Percentiles rank a stretch among this genome's conserved stretches.
These are phyloP conservation scores for Synergus itoensis DNA, from an alignment of 2,888 invertebrate species.

Conservation along the genomic window DNA sequence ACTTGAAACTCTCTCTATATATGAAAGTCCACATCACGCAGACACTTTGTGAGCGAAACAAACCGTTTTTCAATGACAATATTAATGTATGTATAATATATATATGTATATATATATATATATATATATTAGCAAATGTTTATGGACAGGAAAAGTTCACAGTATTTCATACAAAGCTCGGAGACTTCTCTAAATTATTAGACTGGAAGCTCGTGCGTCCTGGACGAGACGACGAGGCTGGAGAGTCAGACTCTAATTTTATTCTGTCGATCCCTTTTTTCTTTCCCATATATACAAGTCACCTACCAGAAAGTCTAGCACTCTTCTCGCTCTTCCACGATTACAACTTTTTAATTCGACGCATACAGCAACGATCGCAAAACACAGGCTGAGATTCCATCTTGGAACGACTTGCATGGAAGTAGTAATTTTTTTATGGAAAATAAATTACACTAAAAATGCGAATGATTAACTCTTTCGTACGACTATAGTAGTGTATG, in stretches of 20 bases:
- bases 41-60: slow-evolving; percentile 63
- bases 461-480: slow-evolving; percentile 24
- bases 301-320: background rate
- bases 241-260: slow-evolving; percentile 50
- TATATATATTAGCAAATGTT: slow-evolving; percentile 58
- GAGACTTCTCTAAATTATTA: slow-evolving; percentile 56
- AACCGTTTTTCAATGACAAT: slow-evolving; percentile 57
- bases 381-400: slow-evolving; percentile 31
- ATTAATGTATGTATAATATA: slow-evolving; percentile 55
- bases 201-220: slow-evolving; percentile 53
- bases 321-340: slow-evolving; percentile 30
- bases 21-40: slow-evolving; percentile 35
- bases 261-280: slow-evolving; percentile 49
- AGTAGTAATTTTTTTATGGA: slow-evolving; percentile 11
- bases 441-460: slow-evolving; percentile 14
- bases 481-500: slow-evolving; percentile 10
- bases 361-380: background rate
- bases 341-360: background rate
- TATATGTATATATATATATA: slow-evolving; percentile 54
- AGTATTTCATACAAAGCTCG: slow-evolving; percentile 61
- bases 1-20: slow-evolving; percentile 11
- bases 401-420: slow-evolving; percentile 27
- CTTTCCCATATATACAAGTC: slow-evolving; percentile 15
- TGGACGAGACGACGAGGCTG: slow-evolving; percentile 16
- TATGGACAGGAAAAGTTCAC: slow-evolving; percentile 56